phyloP scores from a whole-genome alignment of 2,888 invertebrate genomes.

The Brachyptera risi region DNA sequence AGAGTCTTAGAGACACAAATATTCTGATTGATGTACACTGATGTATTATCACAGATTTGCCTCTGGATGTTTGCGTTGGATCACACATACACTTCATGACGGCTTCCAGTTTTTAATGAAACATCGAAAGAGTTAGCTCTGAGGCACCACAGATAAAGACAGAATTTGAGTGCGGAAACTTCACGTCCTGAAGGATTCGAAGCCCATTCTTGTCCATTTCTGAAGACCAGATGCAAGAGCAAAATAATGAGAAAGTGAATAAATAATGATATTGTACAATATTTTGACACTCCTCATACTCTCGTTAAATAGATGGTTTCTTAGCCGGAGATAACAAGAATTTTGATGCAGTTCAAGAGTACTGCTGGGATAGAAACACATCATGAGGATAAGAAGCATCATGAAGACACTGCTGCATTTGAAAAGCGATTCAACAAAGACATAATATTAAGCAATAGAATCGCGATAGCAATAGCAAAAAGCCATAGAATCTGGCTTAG shows the following conservation, averaged over 20 bases:
- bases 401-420: too few relatives aligned
- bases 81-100: constrained; percentile 30
- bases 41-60: constrained; percentile 12
- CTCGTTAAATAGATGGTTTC: background rate
- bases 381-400: background rate
- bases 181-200: constrained; percentile 15
- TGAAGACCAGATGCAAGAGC: constrained; percentile 23
- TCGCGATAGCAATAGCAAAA: background rate
- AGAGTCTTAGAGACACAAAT: constrained; percentile 2
- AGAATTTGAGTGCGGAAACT: constrained; percentile 23
- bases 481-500: background rate
- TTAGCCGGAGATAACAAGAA: background rate
- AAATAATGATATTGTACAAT: constrained; percentile 7
- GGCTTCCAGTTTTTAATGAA: constrained; percentile 28
- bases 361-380: background rate
- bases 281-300: background rate
- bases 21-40: constrained; percentile 22
- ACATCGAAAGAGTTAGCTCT: constrained; percentile 21
- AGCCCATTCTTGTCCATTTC: constrained; percentile 21
- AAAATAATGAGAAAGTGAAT: constrained; percentile 16
- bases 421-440: background rate
- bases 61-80: constrained; percentile 29
- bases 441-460: background rate
- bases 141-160: constrained; percentile 18
- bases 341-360: background rate